Conservation (phyloP, 2,797 vertebrate species). For the Sparus aurata region DNA sequence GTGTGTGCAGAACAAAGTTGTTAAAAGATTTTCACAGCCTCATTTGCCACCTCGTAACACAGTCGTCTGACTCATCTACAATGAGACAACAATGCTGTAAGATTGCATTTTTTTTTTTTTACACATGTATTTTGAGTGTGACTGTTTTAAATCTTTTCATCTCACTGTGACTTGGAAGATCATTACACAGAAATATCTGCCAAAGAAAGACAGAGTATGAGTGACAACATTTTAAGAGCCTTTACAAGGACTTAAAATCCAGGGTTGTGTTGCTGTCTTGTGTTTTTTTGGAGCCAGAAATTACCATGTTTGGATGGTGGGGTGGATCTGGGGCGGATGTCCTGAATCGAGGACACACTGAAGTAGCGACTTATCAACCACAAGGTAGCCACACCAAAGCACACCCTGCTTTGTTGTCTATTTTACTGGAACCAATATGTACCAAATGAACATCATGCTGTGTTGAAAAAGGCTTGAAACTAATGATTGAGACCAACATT, state of each 20-base stretch:
- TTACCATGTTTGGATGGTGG: too few species aligned
- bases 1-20: neutral
- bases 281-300: too few species aligned
- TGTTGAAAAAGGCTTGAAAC: too few species aligned
- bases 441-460: too few species aligned
- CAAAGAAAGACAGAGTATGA: neutral
- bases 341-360: too few species aligned
- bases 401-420: too few species aligned
- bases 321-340: too few species aligned
- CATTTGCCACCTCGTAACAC: neutral
- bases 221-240: neutral
- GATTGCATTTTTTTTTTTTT: neutral
- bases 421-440: too few species aligned
- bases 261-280: neutral
- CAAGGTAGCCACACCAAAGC: too few species aligned
- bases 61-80: neutral
- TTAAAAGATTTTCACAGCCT: neutral
- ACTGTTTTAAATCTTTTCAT: neutral
- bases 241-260: conserved; percentile 1
- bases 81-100: neutral
- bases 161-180: neutral
- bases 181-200: neutral
- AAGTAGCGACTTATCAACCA: too few species aligned
- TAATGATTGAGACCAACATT: too few species aligned
- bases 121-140: neutral